Base-by-base conservation (phyloP, 2,888 invertebrate genomes). In the Deilephila elpenor region DNA sequence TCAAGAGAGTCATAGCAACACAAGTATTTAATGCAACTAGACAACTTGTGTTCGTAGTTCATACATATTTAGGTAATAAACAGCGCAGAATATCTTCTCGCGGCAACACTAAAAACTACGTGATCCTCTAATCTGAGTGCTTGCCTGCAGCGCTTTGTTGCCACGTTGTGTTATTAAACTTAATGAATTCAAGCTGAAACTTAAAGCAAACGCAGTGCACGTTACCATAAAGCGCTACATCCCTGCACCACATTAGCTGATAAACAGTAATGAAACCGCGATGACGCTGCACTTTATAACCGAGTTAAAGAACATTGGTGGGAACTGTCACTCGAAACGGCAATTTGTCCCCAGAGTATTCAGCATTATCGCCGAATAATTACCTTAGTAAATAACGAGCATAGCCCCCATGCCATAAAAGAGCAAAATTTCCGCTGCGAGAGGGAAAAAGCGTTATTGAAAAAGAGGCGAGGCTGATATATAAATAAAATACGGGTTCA, bases 401-500 rank as follows among this genome's bases (percentile, higher is more conserved):
- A 91, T 92, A 90, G 88, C 86, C 88, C 84, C 83, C 86, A 88
- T 88, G 82, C 91, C 90, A 87, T 92, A 93, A 93, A 94, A 91
- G 93, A 92, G 90, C 92, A 91, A 93, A 93, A 92, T 92, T 93
- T 93, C 90, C 91, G 89, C 88, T 85, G 89, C 85, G 88, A 87
- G 88, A 88, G 86, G 89, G 91, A 92, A 93, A 93, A 92, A 90
- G 92, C 93, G 89, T 93, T 94, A 94, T 94, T 93, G 93, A 94
- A 94, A 94, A 94, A 92, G 91, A 92, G 88, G 90, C 91, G 90
- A 92, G 77, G 89, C 89, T 89, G 92, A 93, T 93, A 92, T 93
- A 94, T 94, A 94, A 94, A 94, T 94, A 94, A 94, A 94, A 94
- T 94, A 94, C 94, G 93, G 91, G 93, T 93, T 93, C 93, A 94